These are phyloP conservation scores for Cremastobaeus sp. DNA, from an alignment of 2,888 invertebrate species.

Conservation along the genomic window DNA sequence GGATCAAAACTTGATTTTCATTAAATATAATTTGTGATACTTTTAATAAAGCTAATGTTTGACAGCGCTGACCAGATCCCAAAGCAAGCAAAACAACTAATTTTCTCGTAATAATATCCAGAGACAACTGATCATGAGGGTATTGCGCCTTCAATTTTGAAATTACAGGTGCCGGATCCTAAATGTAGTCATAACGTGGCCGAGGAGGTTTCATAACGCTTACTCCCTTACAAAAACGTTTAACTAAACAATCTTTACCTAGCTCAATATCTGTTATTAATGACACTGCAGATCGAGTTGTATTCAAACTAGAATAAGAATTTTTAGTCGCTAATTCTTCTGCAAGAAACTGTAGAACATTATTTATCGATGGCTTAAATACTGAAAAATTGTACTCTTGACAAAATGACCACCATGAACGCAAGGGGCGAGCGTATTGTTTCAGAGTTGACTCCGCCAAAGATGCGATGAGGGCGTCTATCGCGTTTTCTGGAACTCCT, in stretches of 20 bases:
- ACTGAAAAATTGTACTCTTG: too few relatives aligned
- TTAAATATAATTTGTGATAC: too few relatives aligned
- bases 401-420: constrained; percentile 48
- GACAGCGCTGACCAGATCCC: constrained; percentile 55
- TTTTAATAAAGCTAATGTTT: too few relatives aligned
- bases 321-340: too few relatives aligned
- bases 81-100: constrained; percentile 52
- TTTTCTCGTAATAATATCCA: constrained; percentile 30
- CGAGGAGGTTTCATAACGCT: neutral
- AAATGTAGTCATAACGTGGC: constrained; percentile 16
- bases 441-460: constrained; percentile 45
- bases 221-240: too few relatives aligned
- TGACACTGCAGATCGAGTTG: too few relatives aligned
- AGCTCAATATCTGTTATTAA: too few relatives aligned
- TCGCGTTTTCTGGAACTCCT: neutral
- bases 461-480: constrained; percentile 21
- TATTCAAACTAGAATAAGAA: too few relatives aligned
- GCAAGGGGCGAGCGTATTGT: constrained; percentile 37
- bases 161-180: constrained; percentile 62
- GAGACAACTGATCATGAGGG: neutral
- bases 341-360: too few relatives aligned
- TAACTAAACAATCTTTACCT: too few relatives aligned
- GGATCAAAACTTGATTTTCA: too few relatives aligned
- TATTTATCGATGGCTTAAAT: too few relatives aligned
- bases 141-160: constrained; percentile 30